Evolutionary conservation across 2,888 invertebrate species (phyloP), one percentile per base, ranked within the genome.

Genomic region (Notodonta dromedarius): DNA sequence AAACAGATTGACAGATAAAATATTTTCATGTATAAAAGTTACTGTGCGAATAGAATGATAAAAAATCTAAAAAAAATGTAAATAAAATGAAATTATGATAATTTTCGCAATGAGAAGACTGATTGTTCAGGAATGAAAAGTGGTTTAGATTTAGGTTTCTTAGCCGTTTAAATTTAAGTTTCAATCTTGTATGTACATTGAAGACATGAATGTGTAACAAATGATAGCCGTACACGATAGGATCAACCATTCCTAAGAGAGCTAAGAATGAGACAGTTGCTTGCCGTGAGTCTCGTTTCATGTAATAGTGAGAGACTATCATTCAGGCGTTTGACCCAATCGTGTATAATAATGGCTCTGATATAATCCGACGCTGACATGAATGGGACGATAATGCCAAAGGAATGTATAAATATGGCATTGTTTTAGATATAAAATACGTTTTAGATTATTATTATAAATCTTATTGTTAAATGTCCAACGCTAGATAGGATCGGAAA

Each of bases 61-160:
- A 79, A 69, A 76, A 78, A 77, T 66, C 84, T 84, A 84, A 88
- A 87, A 89, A 88, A 76, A 80, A 79, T 79, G 77, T 80, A 83
- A 77, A 67, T 70, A 74, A 74, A 74, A 74, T 74, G 73, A 73
- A 71, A 85, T 88, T 89, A 90, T 87, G 83, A 88, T 90, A 90
- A 92, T 91, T 91, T 91, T 90, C 85, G 91, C 90, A 91, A 91
- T 87, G 91, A 93, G 90, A 93, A 93, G 93, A 93, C 93, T 93
- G 93, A 93, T 89, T 87, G 91, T 89, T 90, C 90, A 86, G 84
- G 89, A 87, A 83, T 88, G 91, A 86, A 80, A 79, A 84, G 86
- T 87, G 90, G 85, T 86, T 78, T 87, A 90, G 86, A 75, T 86
- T 86, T 91, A 90, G 86, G 82, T 88, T 87, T 82, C 81, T 84